Percentiles rank a stretch among this genome's conserved stretches.
Evolutionary conservation across 2,797 vertebrate genomes (phyloP).

Genomic region (Darevskia mixta): DNA sequence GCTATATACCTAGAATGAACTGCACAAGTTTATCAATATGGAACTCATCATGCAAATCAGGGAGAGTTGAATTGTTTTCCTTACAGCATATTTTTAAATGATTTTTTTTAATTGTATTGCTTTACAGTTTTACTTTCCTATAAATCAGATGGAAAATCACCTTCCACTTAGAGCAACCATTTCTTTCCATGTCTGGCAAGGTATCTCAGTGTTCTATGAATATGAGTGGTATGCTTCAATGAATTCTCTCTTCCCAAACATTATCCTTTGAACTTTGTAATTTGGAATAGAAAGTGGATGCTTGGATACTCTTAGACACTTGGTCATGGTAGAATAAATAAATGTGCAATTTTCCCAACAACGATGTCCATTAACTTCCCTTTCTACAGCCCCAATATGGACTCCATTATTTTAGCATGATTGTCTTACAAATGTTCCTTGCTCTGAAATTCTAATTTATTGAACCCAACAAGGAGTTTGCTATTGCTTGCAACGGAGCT

Average conservation of each 20-base stretch:
- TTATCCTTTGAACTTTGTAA: not conserved
- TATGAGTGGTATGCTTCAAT: slow-evolving; percentile 11
- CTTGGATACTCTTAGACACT: not conserved
- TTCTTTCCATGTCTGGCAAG: slow-evolving; percentile 23
- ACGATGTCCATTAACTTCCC: not conserved
- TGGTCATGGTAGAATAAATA: slow-evolving; percentile 34
- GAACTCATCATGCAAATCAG: slow-evolving; percentile 53
- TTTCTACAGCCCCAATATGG: not conserved
- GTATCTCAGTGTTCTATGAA: not conserved
- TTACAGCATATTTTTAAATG: slow-evolving; percentile 30
- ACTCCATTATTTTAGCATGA: not conserved
- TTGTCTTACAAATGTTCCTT: slow-evolving; percentile 10
- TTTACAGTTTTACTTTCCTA: slow-evolving; percentile 39
- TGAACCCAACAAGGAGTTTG: not conserved
- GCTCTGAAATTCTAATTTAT: not conserved
- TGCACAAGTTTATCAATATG: slow-evolving; percentile 58
- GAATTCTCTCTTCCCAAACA: slow-evolving; percentile 5
- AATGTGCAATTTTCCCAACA: slow-evolving; percentile 2
- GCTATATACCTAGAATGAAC: slow-evolving; percentile 56
- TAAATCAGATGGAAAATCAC: not conserved
- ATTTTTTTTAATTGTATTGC: slow-evolving; percentile 8
- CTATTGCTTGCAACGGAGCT: not conserved
- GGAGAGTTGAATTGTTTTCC: not conserved
- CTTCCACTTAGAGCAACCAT: not conserved
- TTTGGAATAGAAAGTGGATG: not conserved